These are phyloP conservation scores for Strigops habroptila DNA, from an alignment of 2,113 vertebrate genomes.

Conservation along the genomic window DNA sequence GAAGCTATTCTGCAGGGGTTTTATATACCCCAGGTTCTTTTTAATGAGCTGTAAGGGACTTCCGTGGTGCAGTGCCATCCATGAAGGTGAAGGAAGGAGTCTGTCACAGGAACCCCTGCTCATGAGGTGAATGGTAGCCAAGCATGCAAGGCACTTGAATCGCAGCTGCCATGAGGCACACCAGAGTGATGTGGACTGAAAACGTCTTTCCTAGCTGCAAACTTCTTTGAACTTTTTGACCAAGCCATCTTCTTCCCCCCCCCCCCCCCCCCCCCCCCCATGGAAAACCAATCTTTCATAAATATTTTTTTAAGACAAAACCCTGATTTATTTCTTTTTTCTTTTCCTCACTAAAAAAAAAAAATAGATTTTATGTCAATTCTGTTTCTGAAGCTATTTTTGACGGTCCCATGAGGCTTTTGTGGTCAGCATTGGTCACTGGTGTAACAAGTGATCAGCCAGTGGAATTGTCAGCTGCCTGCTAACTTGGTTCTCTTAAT, in stretches of 20 bases:
- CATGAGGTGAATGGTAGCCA: not conserved
- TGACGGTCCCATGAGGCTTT: not conserved
- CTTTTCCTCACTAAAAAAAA: not conserved
- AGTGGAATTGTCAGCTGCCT: not conserved
- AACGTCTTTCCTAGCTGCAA: not conserved
- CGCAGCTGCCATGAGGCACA: not conserved
- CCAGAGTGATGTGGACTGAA: not conserved
- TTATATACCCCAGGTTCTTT: not conserved
- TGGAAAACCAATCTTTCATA: not conserved
- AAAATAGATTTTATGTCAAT: not conserved
- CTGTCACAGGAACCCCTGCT: not conserved
- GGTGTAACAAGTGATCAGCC: not conserved
- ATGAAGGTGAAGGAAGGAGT: not conserved
- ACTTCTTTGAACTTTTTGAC: not conserved
- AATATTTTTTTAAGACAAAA: not conserved
- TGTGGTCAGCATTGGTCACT: not conserved
- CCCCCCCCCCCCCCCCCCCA: too few relatives aligned
- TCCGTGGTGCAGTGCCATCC: not conserved
- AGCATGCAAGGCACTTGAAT: not conserved
- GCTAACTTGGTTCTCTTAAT: not conserved
- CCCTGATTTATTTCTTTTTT: not conserved
- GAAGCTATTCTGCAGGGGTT: not conserved
- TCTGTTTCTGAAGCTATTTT: conserved; percentile 14
- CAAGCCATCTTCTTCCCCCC: not conserved
- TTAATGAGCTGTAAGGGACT: not conserved